These are phyloP conservation scores for Rhinichthys osculus DNA, from an alignment of 2,797 vertebrate species.

Conservation along the genomic window DNA sequence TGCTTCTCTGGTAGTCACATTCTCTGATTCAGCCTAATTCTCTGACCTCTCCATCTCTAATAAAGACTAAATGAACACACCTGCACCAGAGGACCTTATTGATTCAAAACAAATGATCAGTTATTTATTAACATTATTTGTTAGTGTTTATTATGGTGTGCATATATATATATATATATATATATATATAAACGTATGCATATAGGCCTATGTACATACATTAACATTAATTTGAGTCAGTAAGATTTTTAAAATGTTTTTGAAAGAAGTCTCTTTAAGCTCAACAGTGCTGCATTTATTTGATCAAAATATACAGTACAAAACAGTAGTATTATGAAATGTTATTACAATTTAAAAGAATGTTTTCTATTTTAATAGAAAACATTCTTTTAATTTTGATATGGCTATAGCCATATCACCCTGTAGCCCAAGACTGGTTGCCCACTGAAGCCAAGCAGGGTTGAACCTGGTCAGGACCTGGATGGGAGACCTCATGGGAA, in stretches of 20 bases:
- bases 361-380: not conserved
- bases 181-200: too few relatives aligned
- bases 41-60: constrained; percentile 52
- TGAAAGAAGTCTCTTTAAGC: not conserved
- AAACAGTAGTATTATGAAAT: not conserved
- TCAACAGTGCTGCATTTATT: not conserved
- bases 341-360: not conserved
- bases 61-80: constrained; percentile 41
- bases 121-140: not conserved
- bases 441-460: too few relatives aligned
- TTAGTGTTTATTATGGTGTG: not conserved
- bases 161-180: too few relatives aligned
- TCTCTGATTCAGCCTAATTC: constrained; percentile 32
- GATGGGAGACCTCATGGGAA: too few relatives aligned
- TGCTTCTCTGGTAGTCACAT: constrained; percentile 18
- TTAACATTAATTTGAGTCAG: not conserved
- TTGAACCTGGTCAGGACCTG: too few relatives aligned
- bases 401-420: too few relatives aligned
- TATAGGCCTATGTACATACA: not conserved
- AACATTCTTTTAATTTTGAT: too few relatives aligned
- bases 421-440: too few relatives aligned
- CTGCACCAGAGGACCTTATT: constrained; percentile 24
- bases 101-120: not conserved
- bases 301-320: not conserved
- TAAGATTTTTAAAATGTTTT: not conserved